Evolutionary conservation across 2,113 vertebrate genomes (phyloP).

Genomic region (Brienomyrus longianalis): DNA sequence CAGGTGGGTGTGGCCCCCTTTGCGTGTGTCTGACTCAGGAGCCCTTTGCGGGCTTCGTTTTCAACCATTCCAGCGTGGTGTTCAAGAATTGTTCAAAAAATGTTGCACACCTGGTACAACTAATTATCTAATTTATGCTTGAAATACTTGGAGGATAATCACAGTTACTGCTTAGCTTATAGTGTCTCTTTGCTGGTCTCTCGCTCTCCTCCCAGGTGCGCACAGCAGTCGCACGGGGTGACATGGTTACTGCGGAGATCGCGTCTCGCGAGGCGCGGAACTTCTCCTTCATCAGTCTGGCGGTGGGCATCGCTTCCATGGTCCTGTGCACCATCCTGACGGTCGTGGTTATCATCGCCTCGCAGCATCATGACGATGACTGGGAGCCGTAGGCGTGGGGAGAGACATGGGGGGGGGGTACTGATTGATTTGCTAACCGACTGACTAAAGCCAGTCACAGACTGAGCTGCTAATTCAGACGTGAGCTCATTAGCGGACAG

Average conservation of each 20-base stretch:
- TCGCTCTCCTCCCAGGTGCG: slow-evolving; percentile 64
- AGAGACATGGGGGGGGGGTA: neutral
- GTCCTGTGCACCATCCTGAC: slow-evolving; percentile 90
- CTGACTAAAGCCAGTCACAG: slow-evolving; percentile 29
- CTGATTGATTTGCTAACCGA: slow-evolving; percentile 32
- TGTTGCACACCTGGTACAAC: neutral
- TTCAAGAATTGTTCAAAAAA: neutral
- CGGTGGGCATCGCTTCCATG: slow-evolving; percentile 85
- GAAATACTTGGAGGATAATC: neutral
- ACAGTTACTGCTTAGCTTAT: neutral
- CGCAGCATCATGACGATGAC: slow-evolving; percentile 86
- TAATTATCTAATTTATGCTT: neutral
- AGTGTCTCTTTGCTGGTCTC: neutral
- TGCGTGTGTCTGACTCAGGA: neutral
- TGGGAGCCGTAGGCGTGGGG: slow-evolving; percentile 69
- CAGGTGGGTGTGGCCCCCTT: slow-evolving; percentile 58
- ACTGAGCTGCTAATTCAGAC: slow-evolving; percentile 1
- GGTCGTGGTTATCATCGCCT: slow-evolving; percentile 89
- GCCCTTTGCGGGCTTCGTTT: neutral
- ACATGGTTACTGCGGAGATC: slow-evolving; percentile 86
- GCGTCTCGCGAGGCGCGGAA: slow-evolving; percentile 85
- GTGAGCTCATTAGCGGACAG: neutral
- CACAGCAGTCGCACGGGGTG: slow-evolving; percentile 78
- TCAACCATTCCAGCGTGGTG: neutral
- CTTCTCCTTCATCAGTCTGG: slow-evolving; percentile 93